Base-by-base conservation (phyloP, 2,888 invertebrate genomes). In the Cybosia mesomella region DNA sequence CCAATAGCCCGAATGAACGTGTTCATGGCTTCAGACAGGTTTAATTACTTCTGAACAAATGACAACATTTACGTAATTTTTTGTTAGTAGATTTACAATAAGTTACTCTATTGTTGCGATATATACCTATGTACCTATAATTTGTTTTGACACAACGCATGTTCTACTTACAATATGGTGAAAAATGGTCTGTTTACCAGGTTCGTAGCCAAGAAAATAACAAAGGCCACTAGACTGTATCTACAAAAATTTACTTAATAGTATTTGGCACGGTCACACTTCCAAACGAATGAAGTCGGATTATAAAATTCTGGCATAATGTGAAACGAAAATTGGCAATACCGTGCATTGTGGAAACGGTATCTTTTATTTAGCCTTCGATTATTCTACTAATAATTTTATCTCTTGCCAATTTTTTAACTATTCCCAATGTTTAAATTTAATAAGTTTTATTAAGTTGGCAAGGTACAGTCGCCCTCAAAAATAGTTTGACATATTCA, bases 221-320 rank as follows among this genome's bases (percentile, higher is more conserved):
- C 87, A 88, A 88, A 83, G 85, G 85, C 81, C 74, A 79, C 83
- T 83, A 84, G 83, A 87, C 79, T 84, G 81, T 85, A 83, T 87
- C 80, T 82, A 83, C 84, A 83, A 83, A 87, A 87, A 87, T 84
- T 84, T 86, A 85, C 85, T 88, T 89, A 87, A 89, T 87, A 86
- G 85, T 81, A 86, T 87, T 91, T 90, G 90, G 89, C 90, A 88
- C 83, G 83, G 74, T 71, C 77, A 77, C 76, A 77, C 72, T 82
- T 82, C 73, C 83, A 82, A 81, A 74, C 71, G 78, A 77, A 79
- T 67, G 70, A 75, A 71, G 79, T 67, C 79, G 77, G 77, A 79
- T 79, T 81, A 83, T 80, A 82, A 75, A 85, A 80, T 79, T 78
- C 75, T 78, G 74, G 76, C 81, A 81, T 83, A 83, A 76, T 68